Conservation (phyloP, 2,797 vertebrate species). For the Onychomys arenicola region DNA sequence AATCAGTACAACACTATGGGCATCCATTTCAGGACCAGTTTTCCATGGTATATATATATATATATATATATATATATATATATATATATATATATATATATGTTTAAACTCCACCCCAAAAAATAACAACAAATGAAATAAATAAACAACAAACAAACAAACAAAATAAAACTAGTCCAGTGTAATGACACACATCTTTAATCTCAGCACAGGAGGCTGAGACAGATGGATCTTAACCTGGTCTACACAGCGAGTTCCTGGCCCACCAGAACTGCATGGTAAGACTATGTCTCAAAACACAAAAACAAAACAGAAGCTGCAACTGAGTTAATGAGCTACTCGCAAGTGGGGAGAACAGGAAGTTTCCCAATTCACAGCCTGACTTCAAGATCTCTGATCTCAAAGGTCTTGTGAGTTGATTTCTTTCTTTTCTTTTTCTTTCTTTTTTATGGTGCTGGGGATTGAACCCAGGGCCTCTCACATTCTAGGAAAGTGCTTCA, state of each 20-base stretch:
- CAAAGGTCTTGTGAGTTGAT: background rate
- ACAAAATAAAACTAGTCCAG: background rate
- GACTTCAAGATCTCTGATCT: background rate
- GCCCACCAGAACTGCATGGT: background rate
- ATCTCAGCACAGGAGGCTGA: background rate
- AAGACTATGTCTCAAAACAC: background rate
- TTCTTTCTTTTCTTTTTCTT: background rate
- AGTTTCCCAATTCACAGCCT: background rate
- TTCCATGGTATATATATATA: background rate
- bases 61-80: too few species aligned
- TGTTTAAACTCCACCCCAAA: background rate
- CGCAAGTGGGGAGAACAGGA: background rate
- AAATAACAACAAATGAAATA: background rate
- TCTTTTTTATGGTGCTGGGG: background rate
- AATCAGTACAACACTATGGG: background rate
- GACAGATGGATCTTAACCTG: background rate
- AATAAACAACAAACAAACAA: too few species aligned
- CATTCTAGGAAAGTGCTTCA: background rate
- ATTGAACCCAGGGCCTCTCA: background rate
- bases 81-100: too few species aligned
- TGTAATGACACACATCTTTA: background rate
- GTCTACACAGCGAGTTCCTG: background rate
- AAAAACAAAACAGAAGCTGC: background rate
- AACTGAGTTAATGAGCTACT: background rate
- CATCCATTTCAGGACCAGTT: background rate